phyloP scores from a whole-genome alignment of 2,888 invertebrate species.

The Prosopocoilus inquinatus region DNA sequence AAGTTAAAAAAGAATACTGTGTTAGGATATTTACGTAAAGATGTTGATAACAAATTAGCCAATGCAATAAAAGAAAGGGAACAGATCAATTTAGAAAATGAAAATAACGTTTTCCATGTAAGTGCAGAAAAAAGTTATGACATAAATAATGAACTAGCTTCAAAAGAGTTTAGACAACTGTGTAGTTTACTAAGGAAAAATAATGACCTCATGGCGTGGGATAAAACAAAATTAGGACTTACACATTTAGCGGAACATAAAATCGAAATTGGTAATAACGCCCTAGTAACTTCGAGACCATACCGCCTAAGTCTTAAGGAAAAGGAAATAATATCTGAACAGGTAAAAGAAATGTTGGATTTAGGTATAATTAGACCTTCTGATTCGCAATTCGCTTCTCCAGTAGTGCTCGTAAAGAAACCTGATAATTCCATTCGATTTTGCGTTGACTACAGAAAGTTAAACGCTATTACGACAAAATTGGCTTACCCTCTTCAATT shows the following conservation, averaged over 20 bases:
- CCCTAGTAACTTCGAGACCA: neutral
- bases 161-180: neutral
- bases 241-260: neutral
- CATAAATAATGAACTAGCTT: neutral
- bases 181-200: neutral
- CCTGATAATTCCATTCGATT: neutral
- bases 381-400: too few relatives aligned
- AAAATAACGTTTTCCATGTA: neutral
- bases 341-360: neutral
- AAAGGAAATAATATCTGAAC: neutral
- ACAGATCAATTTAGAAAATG: too few relatives aligned
- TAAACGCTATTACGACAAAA: slow-evolving; percentile 5
- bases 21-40: too few relatives aligned
- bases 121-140: neutral
- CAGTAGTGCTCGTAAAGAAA: too few relatives aligned
- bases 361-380: too few relatives aligned
- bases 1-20: too few relatives aligned
- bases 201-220: neutral
- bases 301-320: neutral
- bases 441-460: slow-evolving; percentile 5
- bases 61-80: too few relatives aligned
- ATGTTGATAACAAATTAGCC: too few relatives aligned
- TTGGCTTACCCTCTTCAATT: slow-evolving; percentile 13
- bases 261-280: neutral
- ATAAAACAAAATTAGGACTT: neutral